Base-by-base conservation (phyloP, 2,888 invertebrate species). In the Caenorhabditis sp. region DNA sequence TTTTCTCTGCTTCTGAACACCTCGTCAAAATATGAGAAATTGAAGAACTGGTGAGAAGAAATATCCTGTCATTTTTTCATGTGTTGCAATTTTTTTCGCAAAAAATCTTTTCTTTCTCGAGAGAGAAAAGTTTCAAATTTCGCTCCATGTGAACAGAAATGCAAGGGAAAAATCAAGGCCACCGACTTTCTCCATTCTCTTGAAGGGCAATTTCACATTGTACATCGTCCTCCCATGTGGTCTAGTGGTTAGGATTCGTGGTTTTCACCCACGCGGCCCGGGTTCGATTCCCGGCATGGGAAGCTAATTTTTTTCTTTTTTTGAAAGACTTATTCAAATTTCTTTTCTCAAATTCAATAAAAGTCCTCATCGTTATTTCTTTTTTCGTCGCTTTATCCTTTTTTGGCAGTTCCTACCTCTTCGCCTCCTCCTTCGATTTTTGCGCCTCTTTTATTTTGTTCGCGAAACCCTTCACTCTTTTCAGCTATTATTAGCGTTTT, bases 261-360 rank as follows among this genome's bases (percentile, higher is more conserved):
- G 85, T 84, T 85, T 85, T 85, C 85, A 85, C 85, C 85, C 85
- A 84, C 84, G 81, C 85, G 85, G 85, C 86, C 84, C 86, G 86
- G 85, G 85, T 85, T 86, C 85, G 85, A 85, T 86, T 85, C 85
- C 85, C 85, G 86, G 85, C 86, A 85, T 81, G 82, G 84, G 67
- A 73, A 70, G 66, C 57, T 58, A 43, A 43, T 43, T 43, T 43
- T 43, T 43, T 17, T 43, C 10, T 10, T 43, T 43, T 43, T 3
- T 10, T 10, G 3, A 43, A 43, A 10, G 14, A 43, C 14, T 43
- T 17, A 43, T 43, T 43, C 43, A 43, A 43, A 43, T 43, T 43
- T 43, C 14, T 3, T 43, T 17, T 10, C 43, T 31, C 12, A 43
- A 43, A 43, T 43, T 43, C 43, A 43, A 43, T 43, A 43, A 43